A percentile compares a stretch with the other conserved stretches of the same genome.
Evolutionary conservation across 2,797 vertebrate species (phyloP).

Genomic region (Centropyge bicolor): DNA sequence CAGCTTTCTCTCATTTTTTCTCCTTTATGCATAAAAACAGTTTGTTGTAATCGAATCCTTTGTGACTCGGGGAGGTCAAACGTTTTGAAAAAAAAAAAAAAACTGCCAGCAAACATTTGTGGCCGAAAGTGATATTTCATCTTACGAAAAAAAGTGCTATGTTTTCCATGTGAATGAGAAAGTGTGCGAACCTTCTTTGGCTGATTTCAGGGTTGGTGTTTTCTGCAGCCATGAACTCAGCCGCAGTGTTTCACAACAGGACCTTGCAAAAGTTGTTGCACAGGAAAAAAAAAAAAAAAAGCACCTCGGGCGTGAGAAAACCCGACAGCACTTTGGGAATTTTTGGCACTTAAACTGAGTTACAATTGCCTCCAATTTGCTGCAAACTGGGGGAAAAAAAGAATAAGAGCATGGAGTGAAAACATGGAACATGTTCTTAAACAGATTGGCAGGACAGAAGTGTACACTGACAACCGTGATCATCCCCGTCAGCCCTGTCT

Average conservation of each 20-base stretch:
- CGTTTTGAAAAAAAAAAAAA: background rate
- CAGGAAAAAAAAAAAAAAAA: constrained; percentile 40
- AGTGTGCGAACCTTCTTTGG: background rate
- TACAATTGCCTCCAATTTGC: constrained; percentile 70
- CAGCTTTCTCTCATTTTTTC: constrained; percentile 26
- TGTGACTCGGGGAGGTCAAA: constrained; percentile 17
- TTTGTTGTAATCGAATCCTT: background rate
- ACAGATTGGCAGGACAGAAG: constrained; percentile 34
- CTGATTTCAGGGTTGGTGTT: constrained; percentile 16
- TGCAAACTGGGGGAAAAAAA: constrained; percentile 62
- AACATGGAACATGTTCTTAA: constrained; percentile 54
- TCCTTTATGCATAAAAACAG: background rate
- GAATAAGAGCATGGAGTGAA: constrained; percentile 50
- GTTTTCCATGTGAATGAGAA: background rate
- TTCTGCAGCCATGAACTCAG: constrained; percentile 48
- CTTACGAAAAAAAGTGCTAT: background rate
- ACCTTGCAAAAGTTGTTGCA: constrained; percentile 57
- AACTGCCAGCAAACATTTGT: background rate
- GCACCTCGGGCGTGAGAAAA: constrained; percentile 70
- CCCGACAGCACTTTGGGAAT: constrained; percentile 55
- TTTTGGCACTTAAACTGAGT: constrained; percentile 60
- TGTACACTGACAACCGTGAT: constrained; percentile 44
- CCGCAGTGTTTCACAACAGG: constrained; percentile 54
- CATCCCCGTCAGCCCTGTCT: background rate
- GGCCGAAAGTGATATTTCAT: constrained; percentile 10